A percentile compares a stretch with the other conserved stretches of the same genome.
phyloP scores from a whole-genome alignment of 37 sponge, comb jelly and placozoan species.

The Spongia lamella region DNA sequence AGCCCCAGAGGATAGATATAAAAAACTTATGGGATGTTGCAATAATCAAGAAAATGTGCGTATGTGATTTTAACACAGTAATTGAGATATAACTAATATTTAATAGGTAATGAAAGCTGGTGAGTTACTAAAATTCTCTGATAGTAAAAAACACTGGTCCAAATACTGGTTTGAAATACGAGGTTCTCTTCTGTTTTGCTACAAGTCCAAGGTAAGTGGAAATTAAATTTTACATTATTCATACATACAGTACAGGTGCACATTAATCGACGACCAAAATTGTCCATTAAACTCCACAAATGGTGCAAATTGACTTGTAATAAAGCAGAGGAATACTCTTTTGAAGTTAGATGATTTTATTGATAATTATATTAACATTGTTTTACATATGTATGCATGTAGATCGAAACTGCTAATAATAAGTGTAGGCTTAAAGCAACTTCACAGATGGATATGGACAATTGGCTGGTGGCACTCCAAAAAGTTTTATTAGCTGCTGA shows the following conservation, averaged over 20 bases:
- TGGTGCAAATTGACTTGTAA: conserved; percentile 49
- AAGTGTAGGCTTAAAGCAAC: no score
- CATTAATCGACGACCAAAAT: not conserved
- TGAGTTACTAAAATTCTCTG: conserved; percentile 19
- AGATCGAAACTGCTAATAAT: no score
- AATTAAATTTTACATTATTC: not conserved
- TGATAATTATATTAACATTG: no score
- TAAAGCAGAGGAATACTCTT: no score
- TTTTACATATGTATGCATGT: no score
- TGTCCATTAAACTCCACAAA: conserved; percentile 31
- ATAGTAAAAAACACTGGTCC: conserved; percentile 25
- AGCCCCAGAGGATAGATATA: not conserved
- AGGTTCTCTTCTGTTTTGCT: conserved; percentile 52
- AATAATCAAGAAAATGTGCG: not conserved
- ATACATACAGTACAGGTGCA: not conserved
- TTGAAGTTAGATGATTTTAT: no score
- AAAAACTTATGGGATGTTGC: not conserved
- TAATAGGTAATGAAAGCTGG: conserved; percentile 22
- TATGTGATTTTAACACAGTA: not conserved
- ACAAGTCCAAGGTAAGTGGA: conserved; percentile 14
- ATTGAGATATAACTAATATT: not conserved
- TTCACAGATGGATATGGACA: no score
- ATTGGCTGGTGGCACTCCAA: no score
- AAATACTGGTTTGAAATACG: conserved; percentile 54
- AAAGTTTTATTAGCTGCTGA: no score